phyloP scores from a whole-genome alignment of 2,113 vertebrate species.

The Mystacornis crossleyi region DNA sequence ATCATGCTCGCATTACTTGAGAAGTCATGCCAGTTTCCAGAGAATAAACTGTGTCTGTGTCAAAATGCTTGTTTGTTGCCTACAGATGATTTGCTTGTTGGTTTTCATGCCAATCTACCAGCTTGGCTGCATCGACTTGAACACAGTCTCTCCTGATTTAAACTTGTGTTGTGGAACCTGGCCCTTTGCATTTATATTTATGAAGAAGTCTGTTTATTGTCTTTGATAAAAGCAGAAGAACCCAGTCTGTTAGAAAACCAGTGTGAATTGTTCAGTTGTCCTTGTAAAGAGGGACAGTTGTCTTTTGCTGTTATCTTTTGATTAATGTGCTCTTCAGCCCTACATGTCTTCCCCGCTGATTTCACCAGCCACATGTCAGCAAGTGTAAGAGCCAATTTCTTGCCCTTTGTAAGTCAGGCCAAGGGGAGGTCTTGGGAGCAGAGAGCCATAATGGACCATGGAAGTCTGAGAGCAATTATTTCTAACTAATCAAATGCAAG shows the following conservation, averaged over 20 bases:
- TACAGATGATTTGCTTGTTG: neutral
- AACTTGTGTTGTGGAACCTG: neutral
- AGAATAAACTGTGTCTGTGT: neutral
- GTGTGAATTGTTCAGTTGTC: neutral
- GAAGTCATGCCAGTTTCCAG: neutral
- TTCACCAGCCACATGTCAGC: conserved; percentile 24
- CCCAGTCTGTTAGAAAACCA: neutral
- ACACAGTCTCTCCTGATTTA: neutral
- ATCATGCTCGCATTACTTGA: neutral
- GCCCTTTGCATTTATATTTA: neutral
- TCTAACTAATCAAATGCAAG: conserved; percentile 9
- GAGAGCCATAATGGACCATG: neutral
- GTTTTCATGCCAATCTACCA: neutral
- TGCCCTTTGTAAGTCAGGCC: conserved; percentile 29
- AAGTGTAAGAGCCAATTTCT: conserved; percentile 42
- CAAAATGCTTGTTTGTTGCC: neutral
- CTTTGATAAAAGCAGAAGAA: conserved; percentile 1
- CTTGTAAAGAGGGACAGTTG: neutral
- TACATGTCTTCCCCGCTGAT: neutral
- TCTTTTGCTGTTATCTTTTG: neutral
- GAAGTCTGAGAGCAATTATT: conserved; percentile 50
- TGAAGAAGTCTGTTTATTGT: conserved; percentile 1
- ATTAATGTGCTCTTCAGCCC: neutral
- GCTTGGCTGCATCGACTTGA: neutral
- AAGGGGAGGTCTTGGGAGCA: conserved; percentile 39